Evolutionary conservation across 2,888 invertebrate genomes (phyloP).

Genomic region (Ceratothoa steindachneri): DNA sequence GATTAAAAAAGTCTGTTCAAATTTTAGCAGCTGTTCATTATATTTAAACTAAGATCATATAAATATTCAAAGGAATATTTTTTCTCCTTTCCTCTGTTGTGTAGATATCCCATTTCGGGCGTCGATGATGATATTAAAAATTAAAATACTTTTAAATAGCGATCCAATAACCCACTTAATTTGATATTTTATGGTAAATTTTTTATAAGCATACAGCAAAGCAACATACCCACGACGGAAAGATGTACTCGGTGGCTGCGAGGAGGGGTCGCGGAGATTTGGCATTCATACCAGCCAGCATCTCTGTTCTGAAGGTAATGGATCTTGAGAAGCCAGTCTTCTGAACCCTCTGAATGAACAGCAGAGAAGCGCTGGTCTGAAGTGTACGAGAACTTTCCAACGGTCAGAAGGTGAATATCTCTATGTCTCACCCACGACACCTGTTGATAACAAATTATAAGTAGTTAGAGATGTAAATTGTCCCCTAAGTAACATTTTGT

Average conservation of each 20-base stretch:
- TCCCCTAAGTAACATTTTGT: neutral
- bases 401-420: slow-evolving; percentile 47
- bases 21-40: too few relatives aligned
- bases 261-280: slow-evolving; percentile 88
- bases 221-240: slow-evolving; percentile 83
- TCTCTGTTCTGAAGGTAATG: slow-evolving; percentile 88
- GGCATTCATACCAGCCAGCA: slow-evolving; percentile 86
- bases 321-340: slow-evolving; percentile 88
- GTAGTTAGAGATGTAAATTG: too few relatives aligned
- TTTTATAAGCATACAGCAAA: too few relatives aligned
- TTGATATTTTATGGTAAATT: too few relatives aligned
- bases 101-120: too few relatives aligned
- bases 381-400: slow-evolving; percentile 47
- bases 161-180: too few relatives aligned
- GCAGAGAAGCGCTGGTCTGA: slow-evolving; percentile 47
- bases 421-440: slow-evolving; percentile 47
- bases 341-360: slow-evolving; percentile 53
- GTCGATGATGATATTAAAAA: too few relatives aligned
- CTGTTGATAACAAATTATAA: slow-evolving; percentile 14
- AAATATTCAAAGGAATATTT: too few relatives aligned
- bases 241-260: slow-evolving; percentile 87
- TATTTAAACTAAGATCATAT: too few relatives aligned
- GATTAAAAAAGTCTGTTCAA: too few relatives aligned
- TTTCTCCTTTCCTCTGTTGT: too few relatives aligned
- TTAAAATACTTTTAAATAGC: too few relatives aligned